A percentile compares a stretch with the other conserved stretches of the same genome.
phyloP scores from a whole-genome alignment of 2,888 invertebrate species.

The Malacosoma neustria region DNA sequence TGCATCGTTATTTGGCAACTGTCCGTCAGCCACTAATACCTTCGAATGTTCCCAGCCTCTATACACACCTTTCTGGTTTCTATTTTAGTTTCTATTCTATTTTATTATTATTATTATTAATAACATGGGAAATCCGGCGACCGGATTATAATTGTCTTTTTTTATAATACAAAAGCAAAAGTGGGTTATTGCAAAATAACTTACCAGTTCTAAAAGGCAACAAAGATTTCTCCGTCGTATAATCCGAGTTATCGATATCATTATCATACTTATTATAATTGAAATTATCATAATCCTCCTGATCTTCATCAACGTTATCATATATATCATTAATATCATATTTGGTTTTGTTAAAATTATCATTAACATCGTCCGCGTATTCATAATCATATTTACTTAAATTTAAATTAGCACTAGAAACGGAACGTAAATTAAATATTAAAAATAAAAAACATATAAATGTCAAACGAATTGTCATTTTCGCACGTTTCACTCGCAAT shows the following conservation, averaged over 20 bases:
- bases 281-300: background rate
- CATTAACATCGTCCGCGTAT: slow-evolving; percentile 14
- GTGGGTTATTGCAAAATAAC: background rate
- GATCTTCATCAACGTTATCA: background rate
- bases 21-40: too few relatives aligned
- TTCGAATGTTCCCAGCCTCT: too few relatives aligned
- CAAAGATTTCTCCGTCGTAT: background rate
- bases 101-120: too few relatives aligned
- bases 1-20: too few relatives aligned
- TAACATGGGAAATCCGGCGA: too few relatives aligned
- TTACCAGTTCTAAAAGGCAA: background rate
- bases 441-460: slow-evolving; percentile 41
- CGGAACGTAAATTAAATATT: slow-evolving; percentile 39
- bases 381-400: slow-evolving; percentile 13
- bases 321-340: slow-evolving; percentile 3
- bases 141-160: too few relatives aligned
- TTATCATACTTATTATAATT: background rate
- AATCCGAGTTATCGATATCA: background rate
- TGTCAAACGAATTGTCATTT: slow-evolving; percentile 28
- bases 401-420: slow-evolving; percentile 26
- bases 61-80: too few relatives aligned
- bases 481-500: slow-evolving; percentile 30
- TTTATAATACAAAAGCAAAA: too few relatives aligned
- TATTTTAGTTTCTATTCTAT: too few relatives aligned
- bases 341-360: slow-evolving; percentile 15